Percentiles rank a stretch among this genome's conserved stretches.
Conservation (phyloP, 2,888 invertebrate species). For the Hydrotaea diabolus region DNA sequence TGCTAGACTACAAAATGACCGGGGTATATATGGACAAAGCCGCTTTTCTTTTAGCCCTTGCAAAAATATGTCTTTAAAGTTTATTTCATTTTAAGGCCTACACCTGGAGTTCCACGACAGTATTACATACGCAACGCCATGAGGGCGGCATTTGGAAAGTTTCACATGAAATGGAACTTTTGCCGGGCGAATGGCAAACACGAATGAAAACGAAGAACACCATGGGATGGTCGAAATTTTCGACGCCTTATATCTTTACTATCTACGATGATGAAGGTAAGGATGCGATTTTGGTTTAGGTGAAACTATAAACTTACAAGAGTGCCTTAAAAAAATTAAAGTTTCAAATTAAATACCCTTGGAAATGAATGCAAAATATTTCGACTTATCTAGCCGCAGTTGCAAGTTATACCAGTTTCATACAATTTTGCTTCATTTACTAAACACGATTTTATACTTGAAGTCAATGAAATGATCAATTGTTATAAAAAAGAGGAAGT, state of each 20-base stretch:
- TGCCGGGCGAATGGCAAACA: constrained; percentile 77
- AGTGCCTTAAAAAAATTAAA: too few relatives aligned
- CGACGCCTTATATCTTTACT: constrained; percentile 73
- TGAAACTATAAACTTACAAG: too few relatives aligned
- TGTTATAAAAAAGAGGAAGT: too few relatives aligned
- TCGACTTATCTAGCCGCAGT: too few relatives aligned
- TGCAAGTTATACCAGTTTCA: too few relatives aligned
- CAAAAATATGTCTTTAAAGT: constrained; percentile 45
- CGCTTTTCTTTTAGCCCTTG: constrained; percentile 13
- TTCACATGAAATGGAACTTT: constrained; percentile 76
- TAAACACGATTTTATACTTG: too few relatives aligned
- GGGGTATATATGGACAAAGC: constrained; percentile 72
- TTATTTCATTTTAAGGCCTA: constrained; percentile 71
- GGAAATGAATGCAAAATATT: too few relatives aligned
- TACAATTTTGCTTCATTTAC: too few relatives aligned
- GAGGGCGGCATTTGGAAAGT: constrained; percentile 78
- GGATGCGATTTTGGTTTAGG: background rate
- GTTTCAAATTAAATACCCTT: too few relatives aligned
- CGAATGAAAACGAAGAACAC: constrained; percentile 77
- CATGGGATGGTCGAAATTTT: constrained; percentile 78
- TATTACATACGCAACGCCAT: constrained; percentile 76
- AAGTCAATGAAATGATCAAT: too few relatives aligned
- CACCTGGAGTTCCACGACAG: constrained; percentile 76
- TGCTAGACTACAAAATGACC: constrained; percentile 77
- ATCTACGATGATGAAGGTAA: constrained; percentile 70